Base-by-base conservation (phyloP, 2,113 vertebrate genomes). In the Anarhynchus alexandrinus region DNA sequence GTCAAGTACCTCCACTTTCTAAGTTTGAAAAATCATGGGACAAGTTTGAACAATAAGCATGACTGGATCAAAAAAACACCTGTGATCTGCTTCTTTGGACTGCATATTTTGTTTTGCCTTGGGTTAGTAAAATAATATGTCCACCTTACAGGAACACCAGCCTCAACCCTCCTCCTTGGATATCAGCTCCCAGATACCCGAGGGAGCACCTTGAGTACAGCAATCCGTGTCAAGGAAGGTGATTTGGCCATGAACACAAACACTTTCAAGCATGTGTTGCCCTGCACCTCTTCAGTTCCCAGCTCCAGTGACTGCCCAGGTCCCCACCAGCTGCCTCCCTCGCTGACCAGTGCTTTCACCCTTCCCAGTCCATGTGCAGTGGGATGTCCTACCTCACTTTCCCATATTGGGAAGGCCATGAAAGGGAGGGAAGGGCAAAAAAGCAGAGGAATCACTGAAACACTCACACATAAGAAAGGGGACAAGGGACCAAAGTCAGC, bases 291-390 rank as follows among this genome's bases (percentile, higher is more conserved):
- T 77, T 81, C 21, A 5, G 38, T 61, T 84, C 51, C 45, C 42
- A 71, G 40, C 16, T 79, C 54, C 40, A 45, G 10, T 51, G 72
- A 32, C 19, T 6, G 1, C 30, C 20, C 51, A 66, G 45, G 42
- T 54, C 25, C 11, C 10, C 30, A 32, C 3, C 55, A 78, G 38
- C 7, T 49, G 22, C 12, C 8, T 77, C n/a, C 32, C 27, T 61
- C 12, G 4, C 11, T 22, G 23, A 15, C 5, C 61, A 67, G 5
- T 71, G 22, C 49, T 90, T 83, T 80, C 49, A 79, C 25, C n/a
- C 38, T 47, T 57, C 4, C 0, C 19, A 30, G 20, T 16, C 42
- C 27, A 15, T 1, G 1, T 17, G 54, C 1, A 3, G 5, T 34
- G 29, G 15, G 58, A 57, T 30, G 34, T 45, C 34, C 16, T 58